A percentile compares a stretch with the other conserved stretches of the same genome.
These are phyloP conservation scores for Poicephalus meyeri DNA, from an alignment of 2,113 vertebrate genomes.

Conservation along the genomic window DNA sequence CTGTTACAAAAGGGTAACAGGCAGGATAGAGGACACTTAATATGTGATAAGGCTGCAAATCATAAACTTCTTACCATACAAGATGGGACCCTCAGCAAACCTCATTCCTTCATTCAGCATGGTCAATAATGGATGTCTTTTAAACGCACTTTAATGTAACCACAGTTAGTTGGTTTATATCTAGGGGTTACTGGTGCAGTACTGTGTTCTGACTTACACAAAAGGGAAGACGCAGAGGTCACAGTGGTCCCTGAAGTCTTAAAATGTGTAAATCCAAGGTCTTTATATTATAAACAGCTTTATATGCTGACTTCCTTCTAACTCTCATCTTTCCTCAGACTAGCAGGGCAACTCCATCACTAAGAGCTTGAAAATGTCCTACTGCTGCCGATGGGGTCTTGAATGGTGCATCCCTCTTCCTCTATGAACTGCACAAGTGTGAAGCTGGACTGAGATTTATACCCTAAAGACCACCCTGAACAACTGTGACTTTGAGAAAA, in stretches of 20 bases:
- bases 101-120: background rate
- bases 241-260: background rate
- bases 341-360: background rate
- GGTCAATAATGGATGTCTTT: background rate
- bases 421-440: background rate
- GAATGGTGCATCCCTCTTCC: background rate
- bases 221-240: background rate
- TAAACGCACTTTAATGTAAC: background rate
- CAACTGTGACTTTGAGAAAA: background rate
- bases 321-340: background rate
- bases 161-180: background rate
- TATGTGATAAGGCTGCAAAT: background rate
- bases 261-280: background rate
- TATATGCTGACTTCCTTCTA: background rate
- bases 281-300: background rate
- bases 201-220: background rate
- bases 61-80: background rate
- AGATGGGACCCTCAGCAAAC: background rate
- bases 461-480: slow-evolving; percentile 20
- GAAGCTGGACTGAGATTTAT: background rate
- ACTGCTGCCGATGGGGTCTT: background rate
- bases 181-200: background rate
- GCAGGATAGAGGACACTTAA: background rate
- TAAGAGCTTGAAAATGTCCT: background rate
- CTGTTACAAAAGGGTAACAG: background rate